phyloP scores from a whole-genome alignment of 2,797 vertebrate species.

The Epinephelus awoara region DNA sequence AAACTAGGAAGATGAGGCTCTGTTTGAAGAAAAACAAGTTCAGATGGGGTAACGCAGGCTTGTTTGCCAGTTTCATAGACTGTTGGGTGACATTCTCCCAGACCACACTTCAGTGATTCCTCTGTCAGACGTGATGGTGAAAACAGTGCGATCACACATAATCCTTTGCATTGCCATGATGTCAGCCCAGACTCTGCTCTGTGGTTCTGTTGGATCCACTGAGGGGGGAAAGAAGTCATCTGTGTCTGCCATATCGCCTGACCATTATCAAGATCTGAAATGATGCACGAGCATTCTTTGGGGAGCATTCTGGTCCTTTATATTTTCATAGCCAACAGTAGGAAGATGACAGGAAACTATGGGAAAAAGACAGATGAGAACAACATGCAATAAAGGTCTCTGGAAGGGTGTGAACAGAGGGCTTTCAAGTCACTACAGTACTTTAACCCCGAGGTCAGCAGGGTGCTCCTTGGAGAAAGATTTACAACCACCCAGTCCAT shows the following conservation, averaged over 20 bases:
- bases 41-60: neutral
- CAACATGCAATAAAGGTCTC: neutral
- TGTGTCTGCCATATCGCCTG: neutral
- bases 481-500: neutral
- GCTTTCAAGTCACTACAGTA: neutral
- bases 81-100: neutral
- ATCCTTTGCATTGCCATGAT: constrained; percentile 14
- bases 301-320: neutral
- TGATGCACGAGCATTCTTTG: neutral
- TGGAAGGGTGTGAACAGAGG: neutral
- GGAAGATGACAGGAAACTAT: neutral
- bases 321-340: neutral
- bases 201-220: neutral
- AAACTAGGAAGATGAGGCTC: neutral
- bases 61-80: neutral
- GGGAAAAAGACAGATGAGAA: neutral
- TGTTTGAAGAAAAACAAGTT: constrained; percentile 2
- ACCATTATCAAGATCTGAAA: neutral
- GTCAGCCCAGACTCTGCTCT: neutral
- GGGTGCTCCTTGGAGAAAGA: neutral
- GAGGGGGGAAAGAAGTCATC: neutral
- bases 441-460: neutral
- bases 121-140: neutral
- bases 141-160: constrained; percentile 42
- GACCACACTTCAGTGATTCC: neutral